These are phyloP conservation scores for Aethes cnicana DNA, from an alignment of 2,888 invertebrate species.

Conservation along the genomic window DNA sequence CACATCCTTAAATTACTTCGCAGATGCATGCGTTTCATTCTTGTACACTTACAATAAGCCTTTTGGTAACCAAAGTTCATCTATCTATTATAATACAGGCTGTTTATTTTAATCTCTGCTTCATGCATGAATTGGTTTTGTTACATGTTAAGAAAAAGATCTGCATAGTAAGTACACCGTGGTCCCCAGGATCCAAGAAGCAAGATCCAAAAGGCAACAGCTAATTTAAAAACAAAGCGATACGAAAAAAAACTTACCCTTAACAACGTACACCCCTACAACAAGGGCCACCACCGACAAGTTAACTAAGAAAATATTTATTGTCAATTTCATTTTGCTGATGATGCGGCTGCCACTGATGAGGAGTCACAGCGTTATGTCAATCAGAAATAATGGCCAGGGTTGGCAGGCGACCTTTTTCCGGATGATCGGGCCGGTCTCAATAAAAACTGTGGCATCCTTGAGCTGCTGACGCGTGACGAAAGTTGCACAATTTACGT, in stretches of 20 bases:
- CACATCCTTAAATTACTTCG: too few species aligned
- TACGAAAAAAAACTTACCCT: slow-evolving; percentile 50
- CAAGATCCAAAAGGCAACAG: neutral
- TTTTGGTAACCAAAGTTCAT: too few species aligned
- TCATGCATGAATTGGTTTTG: too few species aligned
- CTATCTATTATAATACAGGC: too few species aligned
- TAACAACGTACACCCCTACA: slow-evolving; percentile 53
- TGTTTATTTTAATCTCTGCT: too few species aligned
- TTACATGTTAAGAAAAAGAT: too few species aligned
- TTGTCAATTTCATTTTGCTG: slow-evolving; percentile 35
- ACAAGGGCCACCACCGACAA: slow-evolving; percentile 44
- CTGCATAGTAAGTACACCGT: too few species aligned
- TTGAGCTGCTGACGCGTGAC: slow-evolving; percentile 58
- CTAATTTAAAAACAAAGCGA: neutral
- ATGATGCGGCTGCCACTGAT: slow-evolving; percentile 37
- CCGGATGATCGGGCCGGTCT: slow-evolving; percentile 45
- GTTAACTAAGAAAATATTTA: slow-evolving; percentile 42
- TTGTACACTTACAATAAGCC: too few species aligned
- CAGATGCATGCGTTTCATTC: too few species aligned
- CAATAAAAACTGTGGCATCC: slow-evolving; percentile 69
- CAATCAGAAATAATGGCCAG: slow-evolving; percentile 35
- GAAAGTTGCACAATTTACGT: slow-evolving; percentile 30
- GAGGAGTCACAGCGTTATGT: slow-evolving; percentile 39
- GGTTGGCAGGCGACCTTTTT: slow-evolving; percentile 54
- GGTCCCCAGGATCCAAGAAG: too few species aligned